Evolutionary conservation across 1,140 invertebrate genomes (phyloP).

Genomic region (Bombus fervidus): DNA sequence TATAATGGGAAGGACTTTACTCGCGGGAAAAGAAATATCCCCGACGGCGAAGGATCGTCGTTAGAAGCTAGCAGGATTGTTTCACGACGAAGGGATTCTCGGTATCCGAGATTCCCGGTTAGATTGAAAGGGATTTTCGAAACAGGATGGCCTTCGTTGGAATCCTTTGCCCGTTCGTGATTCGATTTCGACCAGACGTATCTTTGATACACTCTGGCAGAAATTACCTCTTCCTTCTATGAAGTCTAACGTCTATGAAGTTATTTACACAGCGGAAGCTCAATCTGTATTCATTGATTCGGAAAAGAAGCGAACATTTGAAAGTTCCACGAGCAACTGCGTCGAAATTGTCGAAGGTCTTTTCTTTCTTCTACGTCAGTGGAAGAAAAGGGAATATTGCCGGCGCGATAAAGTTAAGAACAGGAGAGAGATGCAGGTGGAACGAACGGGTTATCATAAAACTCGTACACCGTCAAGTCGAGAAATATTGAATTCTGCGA

Average conservation of each 20-base stretch:
- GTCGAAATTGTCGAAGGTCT: background rate
- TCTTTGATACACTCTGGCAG: background rate
- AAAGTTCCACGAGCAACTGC: background rate
- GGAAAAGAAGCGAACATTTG: background rate
- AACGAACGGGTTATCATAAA: background rate
- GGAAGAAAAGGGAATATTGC: background rate
- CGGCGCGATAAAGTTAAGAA: background rate
- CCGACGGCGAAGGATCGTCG: background rate
- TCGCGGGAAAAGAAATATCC: conserved; percentile 13
- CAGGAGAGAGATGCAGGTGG: background rate
- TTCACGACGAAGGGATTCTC: conserved; percentile 7
- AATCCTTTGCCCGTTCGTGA: conserved; percentile 35
- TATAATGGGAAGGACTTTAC: conserved; percentile 7
- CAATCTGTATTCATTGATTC: background rate
- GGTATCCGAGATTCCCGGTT: conserved; percentile 29
- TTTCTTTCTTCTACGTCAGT: background rate
- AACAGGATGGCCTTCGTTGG: background rate
- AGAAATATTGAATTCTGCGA: background rate
- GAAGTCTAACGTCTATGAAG: background rate
- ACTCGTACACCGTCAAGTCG: too few species aligned
- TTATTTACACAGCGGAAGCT: conserved; percentile 11
- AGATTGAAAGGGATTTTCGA: conserved; percentile 47
- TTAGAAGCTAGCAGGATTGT: conserved; percentile 39
- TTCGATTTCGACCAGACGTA: conserved; percentile 22
- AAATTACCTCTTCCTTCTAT: conserved; percentile 19